Evolutionary conservation across 1,140 invertebrate species (phyloP).

Genomic region (Drosophila oshimai): DNA sequence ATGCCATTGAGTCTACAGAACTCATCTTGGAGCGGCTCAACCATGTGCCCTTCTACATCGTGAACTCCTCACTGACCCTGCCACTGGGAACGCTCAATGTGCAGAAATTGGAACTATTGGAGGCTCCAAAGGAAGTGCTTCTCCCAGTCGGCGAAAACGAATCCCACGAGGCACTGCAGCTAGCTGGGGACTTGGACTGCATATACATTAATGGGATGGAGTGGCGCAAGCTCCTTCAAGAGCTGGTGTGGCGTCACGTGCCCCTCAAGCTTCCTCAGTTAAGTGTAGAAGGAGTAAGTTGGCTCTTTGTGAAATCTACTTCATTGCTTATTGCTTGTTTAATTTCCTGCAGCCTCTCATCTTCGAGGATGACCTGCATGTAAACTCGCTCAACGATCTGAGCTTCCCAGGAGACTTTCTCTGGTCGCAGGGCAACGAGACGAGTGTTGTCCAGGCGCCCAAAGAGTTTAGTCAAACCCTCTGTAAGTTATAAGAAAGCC

Average conservation of each 20-base stretch:
- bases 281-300: conserved; percentile 83
- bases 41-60: conserved; percentile 53
- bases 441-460: conserved; percentile 62
- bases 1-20: conserved; percentile 39
- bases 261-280: conserved; percentile 73
- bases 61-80: conserved; percentile 53
- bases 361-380: conserved; percentile 63
- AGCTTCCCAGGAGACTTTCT: conserved; percentile 83
- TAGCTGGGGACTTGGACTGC: conserved; percentile 54
- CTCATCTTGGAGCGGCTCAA: conserved; percentile 57
- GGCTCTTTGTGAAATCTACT: background rate
- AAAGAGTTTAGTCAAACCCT: conserved; percentile 81
- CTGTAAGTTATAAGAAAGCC: conserved; percentile 30
- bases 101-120: conserved; percentile 39
- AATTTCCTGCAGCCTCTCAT: conserved; percentile 63
- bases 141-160: background rate
- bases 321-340: background rate
- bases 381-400: conserved; percentile 82
- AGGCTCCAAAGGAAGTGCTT: background rate
- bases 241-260: conserved; percentile 81
- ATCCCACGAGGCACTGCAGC: conserved; percentile 18
- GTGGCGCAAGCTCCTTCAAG: conserved; percentile 75
- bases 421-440: conserved; percentile 60
- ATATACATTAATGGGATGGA: conserved; percentile 69
- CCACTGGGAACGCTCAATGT: conserved; percentile 49